phyloP scores from a whole-genome alignment of 2,797 vertebrate species.

The Phaenicophaeus curvirostris region DNA sequence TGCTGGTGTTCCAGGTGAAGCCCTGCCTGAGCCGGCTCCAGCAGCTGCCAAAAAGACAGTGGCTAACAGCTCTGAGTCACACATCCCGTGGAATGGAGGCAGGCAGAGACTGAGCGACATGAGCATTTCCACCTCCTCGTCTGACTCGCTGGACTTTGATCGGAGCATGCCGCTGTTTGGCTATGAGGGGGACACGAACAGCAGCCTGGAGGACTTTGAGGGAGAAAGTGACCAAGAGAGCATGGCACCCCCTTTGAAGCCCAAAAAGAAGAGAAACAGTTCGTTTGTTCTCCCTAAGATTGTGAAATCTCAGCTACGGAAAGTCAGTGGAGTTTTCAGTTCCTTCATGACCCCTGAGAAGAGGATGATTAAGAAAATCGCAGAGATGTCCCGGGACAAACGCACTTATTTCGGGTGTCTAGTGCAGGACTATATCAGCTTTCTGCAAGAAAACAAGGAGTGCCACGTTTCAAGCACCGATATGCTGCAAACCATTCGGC shows the following conservation, averaged over 20 bases:
- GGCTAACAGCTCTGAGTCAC: conserved; percentile 65
- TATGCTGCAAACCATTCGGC: conserved; percentile 92
- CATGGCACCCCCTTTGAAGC: conserved; percentile 86
- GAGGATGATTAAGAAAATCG: conserved; percentile 88
- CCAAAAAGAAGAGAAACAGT: conserved; percentile 82
- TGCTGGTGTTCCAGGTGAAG: conserved; percentile 75
- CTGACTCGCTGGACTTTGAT: conserved; percentile 91
- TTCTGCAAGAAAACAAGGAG: conserved; percentile 93
- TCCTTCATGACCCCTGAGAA: conserved; percentile 95
- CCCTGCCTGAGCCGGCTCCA: conserved; percentile 55
- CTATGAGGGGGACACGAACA: conserved; percentile 86
- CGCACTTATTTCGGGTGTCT: conserved; percentile 94
- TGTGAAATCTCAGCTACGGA: conserved; percentile 90
- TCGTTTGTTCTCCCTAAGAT: conserved; percentile 90
- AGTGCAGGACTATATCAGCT: conserved; percentile 95
- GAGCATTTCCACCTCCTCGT: conserved; percentile 97
- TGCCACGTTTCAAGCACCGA: conserved; percentile 92
- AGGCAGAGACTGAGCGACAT: conserved; percentile 91
- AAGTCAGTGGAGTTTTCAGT: conserved; percentile 92
- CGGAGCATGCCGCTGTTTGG: conserved; percentile 85
- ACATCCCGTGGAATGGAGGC: conserved; percentile 72
- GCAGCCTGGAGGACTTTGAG: conserved; percentile 91
- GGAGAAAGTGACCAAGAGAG: conserved; percentile 92
- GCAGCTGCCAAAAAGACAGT: conserved; percentile 46
- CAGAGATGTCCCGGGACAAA: conserved; percentile 91